Conservation (phyloP, 1,140 invertebrate genomes). For the Drosophila setifemur region DNA sequence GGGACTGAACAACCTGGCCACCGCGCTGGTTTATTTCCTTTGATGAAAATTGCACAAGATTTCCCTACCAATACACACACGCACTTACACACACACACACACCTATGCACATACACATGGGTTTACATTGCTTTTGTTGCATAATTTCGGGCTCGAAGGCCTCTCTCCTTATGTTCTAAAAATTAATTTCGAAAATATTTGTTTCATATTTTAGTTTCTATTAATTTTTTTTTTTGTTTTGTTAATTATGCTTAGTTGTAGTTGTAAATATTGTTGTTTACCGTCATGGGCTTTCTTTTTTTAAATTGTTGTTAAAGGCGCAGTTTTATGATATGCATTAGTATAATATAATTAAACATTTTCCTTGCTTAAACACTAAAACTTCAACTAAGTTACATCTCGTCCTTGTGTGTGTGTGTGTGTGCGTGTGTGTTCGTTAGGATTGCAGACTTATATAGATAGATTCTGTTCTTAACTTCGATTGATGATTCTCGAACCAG, state of each 20-base stretch:
- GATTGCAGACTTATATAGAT: conserved; percentile 51
- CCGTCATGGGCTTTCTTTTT: conserved; percentile 35
- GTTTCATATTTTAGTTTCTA: conserved; percentile 58
- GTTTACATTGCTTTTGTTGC: conserved; percentile 59
- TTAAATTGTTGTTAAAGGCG: conserved; percentile 73
- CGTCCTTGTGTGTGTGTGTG: conserved; percentile 11
- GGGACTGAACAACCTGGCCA: conserved; percentile 27
- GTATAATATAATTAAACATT: conserved; percentile 71
- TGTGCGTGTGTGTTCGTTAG: conserved; percentile 33
- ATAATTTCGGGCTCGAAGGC: conserved; percentile 26
- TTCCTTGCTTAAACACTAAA: conserved; percentile 40
- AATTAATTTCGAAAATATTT: conserved; percentile 80
- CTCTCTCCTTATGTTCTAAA: conserved; percentile 44
- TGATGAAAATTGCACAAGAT: conserved; percentile 40
- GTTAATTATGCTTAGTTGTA: conserved; percentile 66
- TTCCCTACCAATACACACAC: conserved; percentile 18
- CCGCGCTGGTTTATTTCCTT: conserved; percentile 33
- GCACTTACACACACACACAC: conserved; percentile 18
- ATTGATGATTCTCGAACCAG: conserved; percentile 22
- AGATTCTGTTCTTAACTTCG: conserved; percentile 41
- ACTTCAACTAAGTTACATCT: conserved; percentile 47
- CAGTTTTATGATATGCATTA: conserved; percentile 82
- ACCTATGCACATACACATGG: conserved; percentile 8
- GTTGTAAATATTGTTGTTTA: conserved; percentile 71
- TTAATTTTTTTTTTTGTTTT: conserved; percentile 25